Base-by-base conservation (phyloP, 2,797 vertebrate species). In the Anguilla pacifica region DNA sequence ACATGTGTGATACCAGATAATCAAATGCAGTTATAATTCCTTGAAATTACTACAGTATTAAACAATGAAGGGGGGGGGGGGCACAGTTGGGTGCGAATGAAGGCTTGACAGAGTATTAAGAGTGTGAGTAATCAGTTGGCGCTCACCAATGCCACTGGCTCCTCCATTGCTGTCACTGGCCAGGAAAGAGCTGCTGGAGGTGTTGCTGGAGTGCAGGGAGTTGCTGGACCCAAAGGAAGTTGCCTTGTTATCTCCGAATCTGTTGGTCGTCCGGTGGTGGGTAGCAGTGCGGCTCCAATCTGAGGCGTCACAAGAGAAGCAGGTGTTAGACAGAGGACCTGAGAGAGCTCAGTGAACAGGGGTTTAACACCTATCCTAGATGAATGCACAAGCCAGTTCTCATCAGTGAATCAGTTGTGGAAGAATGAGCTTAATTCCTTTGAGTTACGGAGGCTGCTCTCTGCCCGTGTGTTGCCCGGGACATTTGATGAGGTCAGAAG, bases 211-310 rank as follows among this genome's bases (percentile, higher is more conserved):
- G 83, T 85, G 77, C 0, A 89, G 88, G 2, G 91, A 93, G 90
- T 95, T 95, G 89, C 96, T 91, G 2, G 97, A 98, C 84, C 85
- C 67, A 74, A 96, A 95, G 77, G 97, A 97, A 51, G 95, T 94
- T 25, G 94, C 89, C 94, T 95, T 95, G 90, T 93, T 97, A 92
- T 95, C 91, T 55, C 96, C 95, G 90, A 95, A 95, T 31, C 95
- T 96, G 94, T 95, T 98, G 86, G 92, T 95, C 0, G 0, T 49
- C 59, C 94, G 97, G 90, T 97, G 97, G 91, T 98, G 98, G 49
- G 97, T 99, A 89, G 97, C 97, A 72, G 97, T 99, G 89, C 96
- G 98, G 93, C 98, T 99, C 98, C 98, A 99, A 61, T 99, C 98
- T 99, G 91, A 72, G 39, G 88, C 43, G 55, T 70, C 19, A 35